Evolutionary conservation across 1,140 invertebrate genomes (phyloP).

Genomic region (Gonatopus flavifemur): DNA sequence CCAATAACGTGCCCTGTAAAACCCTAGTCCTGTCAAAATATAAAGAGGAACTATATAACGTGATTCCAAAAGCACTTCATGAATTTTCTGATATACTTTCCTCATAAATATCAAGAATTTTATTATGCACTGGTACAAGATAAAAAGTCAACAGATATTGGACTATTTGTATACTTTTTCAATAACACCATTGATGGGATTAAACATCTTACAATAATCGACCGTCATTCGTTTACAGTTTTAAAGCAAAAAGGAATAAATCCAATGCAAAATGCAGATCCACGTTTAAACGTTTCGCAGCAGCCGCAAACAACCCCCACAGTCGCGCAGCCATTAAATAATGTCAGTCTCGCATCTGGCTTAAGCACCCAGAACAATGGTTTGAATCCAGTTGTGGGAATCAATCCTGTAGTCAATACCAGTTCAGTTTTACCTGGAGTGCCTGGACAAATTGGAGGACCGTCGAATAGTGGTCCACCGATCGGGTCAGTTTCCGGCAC

Average conservation of each 20-base stretch:
- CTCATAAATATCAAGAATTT: conserved; percentile 35
- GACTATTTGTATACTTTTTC: conserved; percentile 42
- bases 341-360: conserved; percentile 39
- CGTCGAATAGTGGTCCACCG: conserved; percentile 36
- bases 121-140: conserved; percentile 34
- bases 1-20: conserved; percentile 25
- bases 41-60: conserved; percentile 26
- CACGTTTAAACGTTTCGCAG: conserved; percentile 54
- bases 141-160: conserved; percentile 36
- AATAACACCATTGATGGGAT: conserved; percentile 37
- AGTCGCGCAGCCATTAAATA: conserved; percentile 46
- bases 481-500: conserved; percentile 31
- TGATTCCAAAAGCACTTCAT: conserved; percentile 26
- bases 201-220: conserved; percentile 46
- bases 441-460: conserved; percentile 35
- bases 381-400: conserved; percentile 46
- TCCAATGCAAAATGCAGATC: conserved; percentile 56
- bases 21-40: conserved; percentile 25
- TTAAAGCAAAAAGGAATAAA: conserved; percentile 61
- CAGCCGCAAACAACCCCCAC: conserved; percentile 44
- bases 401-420: conserved; percentile 37
- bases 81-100: conserved; percentile 30
- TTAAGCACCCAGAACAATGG: conserved; percentile 54
- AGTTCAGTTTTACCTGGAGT: conserved; percentile 35
- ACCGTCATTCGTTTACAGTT: conserved; percentile 57